Base-by-base conservation (phyloP, 2,888 invertebrate genomes). In the Chymomyza amoena region DNA sequence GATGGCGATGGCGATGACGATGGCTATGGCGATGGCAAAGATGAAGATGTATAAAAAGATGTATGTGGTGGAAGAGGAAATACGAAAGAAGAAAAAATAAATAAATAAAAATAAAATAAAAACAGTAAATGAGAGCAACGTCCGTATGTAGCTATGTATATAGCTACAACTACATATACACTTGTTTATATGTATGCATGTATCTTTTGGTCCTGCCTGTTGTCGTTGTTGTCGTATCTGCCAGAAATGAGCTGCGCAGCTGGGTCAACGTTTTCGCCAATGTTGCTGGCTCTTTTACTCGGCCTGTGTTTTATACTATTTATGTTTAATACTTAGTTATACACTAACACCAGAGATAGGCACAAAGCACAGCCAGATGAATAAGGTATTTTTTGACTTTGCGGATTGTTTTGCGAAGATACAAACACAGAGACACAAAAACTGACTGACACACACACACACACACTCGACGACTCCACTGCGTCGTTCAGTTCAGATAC, bases 371-470 rank as follows among this genome's bases (percentile, higher is more conserved):
- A 79, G 71, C 61, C 81, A 79, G 84, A 81, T 81, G 86, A 88
- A 85, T 82, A 88, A 84, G 87, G 82, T 84, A 86, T 82, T 87
- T 88, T 88, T 88, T 88, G 82, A 85, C 85, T 84, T 66, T 50
- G 20, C 64, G 61, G 74, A 72, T 72, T 79, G 77, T 82, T 84
- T 79, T 82, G 85, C 81, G 70, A 80, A 84, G 64, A 65, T 52
- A 70, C 64, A 61, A 61, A 54, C 51, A 63, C 45, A 64, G 18
- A 56, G 4, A 16, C 50, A 45, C 45, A 51, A 52, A 57, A 57
- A 64, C 76, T 70, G 64, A 67, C 69, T 72, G 68, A 66, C 59
- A 54, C 25, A 45, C 6, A 32, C 32, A 36, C 54, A 36, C 39
- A 16, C 57, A 73, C 72, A 61, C 50, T 15, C 20, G 50, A 60